phyloP scores from a whole-genome alignment of 2,113 vertebrate species.

The Forbesichthys papilliferus region DNA sequence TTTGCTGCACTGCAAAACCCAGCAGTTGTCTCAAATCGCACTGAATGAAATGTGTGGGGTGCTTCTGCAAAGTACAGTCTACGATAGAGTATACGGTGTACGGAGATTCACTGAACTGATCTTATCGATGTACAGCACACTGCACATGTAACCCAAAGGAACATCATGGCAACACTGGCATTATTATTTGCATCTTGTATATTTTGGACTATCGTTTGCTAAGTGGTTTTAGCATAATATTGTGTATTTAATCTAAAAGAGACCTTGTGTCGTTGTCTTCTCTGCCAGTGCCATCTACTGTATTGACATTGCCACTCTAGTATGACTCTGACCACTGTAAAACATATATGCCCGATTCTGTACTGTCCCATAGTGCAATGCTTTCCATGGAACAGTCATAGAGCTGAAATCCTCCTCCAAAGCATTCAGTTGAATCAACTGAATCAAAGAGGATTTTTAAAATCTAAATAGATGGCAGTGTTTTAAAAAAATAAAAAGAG shows the following conservation, averaged over 20 bases:
- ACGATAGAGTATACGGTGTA: too few species aligned
- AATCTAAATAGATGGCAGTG: too few species aligned
- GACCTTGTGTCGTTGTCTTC: constrained; percentile 40
- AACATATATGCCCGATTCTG: constrained; percentile 2
- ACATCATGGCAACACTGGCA: background rate
- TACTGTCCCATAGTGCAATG: background rate
- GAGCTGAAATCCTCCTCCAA: constrained; percentile 24
- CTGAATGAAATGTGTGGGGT: too few species aligned
- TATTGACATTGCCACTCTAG: constrained; percentile 31
- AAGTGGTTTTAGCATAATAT: constrained; percentile 38
- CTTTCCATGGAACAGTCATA: constrained; percentile 8
- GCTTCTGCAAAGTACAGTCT: too few species aligned
- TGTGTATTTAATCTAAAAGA: constrained; percentile 23
- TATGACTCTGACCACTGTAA: constrained; percentile 17
- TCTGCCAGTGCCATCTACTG: constrained; percentile 64
- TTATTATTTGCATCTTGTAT: background rate
- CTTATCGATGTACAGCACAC: constrained; percentile 29
- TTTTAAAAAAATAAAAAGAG: too few species aligned
- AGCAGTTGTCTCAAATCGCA: too few species aligned
- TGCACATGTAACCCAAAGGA: constrained; percentile 43
- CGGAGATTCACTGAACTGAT: constrained; percentile 16
- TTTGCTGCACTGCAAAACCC: too few species aligned
- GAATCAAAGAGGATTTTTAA: background rate
- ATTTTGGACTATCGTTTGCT: constrained; percentile 31
- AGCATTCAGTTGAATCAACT: background rate